Conservation (phyloP, 2,113 vertebrate species). For the Craseonycteris thonglongyai region DNA sequence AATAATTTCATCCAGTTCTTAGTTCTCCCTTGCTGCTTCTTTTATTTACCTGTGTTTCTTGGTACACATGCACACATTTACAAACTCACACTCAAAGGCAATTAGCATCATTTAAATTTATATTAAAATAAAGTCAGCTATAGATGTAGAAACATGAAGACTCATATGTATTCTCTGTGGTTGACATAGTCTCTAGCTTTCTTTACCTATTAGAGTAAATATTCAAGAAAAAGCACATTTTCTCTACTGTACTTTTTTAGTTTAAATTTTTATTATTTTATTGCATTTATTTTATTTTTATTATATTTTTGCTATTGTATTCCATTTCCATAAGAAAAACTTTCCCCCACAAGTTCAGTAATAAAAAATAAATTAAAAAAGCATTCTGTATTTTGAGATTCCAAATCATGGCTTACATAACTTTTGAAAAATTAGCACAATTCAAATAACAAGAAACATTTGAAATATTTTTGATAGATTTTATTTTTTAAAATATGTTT, state of each 20-base stretch:
- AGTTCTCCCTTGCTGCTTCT: not conserved
- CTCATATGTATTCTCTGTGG: not conserved
- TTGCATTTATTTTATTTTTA: not conserved
- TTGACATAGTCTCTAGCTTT: not conserved
- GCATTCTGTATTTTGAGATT: not conserved
- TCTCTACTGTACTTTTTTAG: not conserved
- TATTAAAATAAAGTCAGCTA: not conserved
- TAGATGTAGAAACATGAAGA: not conserved
- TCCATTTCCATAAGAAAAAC: not conserved
- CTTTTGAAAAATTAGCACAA: not conserved
- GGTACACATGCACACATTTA: not conserved
- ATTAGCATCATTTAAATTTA: slow-evolving; percentile 20
- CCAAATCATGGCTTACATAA: not conserved
- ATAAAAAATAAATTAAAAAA: slow-evolving; percentile 11
- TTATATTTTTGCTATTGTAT: not conserved
- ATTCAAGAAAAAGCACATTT: not conserved
- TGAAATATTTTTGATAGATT: not conserved
- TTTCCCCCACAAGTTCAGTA: not conserved
- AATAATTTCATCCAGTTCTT: slow-evolving; percentile 36
- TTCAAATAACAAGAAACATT: not conserved
- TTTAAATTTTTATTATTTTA: not conserved
- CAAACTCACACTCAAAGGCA: not conserved
- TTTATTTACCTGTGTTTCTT: slow-evolving; percentile 19
- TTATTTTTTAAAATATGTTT: not conserved
- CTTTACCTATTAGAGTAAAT: not conserved